Evolutionary conservation across 2,888 invertebrate species (phyloP), one percentile per base, ranked within the genome.

Genomic region (Tiliacea citrago): DNA sequence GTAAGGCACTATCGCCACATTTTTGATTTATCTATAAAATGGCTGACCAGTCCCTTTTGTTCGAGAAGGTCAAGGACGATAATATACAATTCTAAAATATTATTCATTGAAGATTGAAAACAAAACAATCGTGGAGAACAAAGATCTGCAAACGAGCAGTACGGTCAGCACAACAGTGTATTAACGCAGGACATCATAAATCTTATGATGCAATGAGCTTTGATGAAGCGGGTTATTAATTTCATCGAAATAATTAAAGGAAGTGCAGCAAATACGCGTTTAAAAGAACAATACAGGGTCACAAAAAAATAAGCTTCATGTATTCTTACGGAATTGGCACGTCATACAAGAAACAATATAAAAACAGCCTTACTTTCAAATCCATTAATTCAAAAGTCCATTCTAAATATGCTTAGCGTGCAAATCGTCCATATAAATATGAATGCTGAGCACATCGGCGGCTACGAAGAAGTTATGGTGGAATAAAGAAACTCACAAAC

Each of bases 1-100:
- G 91, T 91, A 81, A 81, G 67, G 76, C 71, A 89, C 81, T 88
- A 90, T 91, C 86, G 83, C 76, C 72, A 83, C 73, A 81, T 87
- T 90, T 92, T 90, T 91, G 89, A 93, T 92, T 90, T 90, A 93
- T 93, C 89, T 90, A 90, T 88, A 88, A 88, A 90, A 88, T 74
- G 81, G 78, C 87, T 79, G 79, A 87, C 84, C 89, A 87, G 88
- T 89, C 88, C 87, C 92, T 91, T 93, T 93, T 93, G 91, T 93
- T 91, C 77, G 75, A 73, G 90, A 93, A 92, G 90, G 90, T 92
- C 92, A 93, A 92, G 93, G 93, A 69, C 85, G 75, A 75, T 78
- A 83, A 77, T 78, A 85, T 85, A 63, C 75, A 81, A 83, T 85
- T 82, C 79, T 78, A 77, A 86, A 88, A 88, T 83, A 87, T 85